Evolutionary conservation across 2,113 vertebrate genomes (phyloP), one percentile per base, ranked within the genome.

Genomic region (Ailurus styani): DNA sequence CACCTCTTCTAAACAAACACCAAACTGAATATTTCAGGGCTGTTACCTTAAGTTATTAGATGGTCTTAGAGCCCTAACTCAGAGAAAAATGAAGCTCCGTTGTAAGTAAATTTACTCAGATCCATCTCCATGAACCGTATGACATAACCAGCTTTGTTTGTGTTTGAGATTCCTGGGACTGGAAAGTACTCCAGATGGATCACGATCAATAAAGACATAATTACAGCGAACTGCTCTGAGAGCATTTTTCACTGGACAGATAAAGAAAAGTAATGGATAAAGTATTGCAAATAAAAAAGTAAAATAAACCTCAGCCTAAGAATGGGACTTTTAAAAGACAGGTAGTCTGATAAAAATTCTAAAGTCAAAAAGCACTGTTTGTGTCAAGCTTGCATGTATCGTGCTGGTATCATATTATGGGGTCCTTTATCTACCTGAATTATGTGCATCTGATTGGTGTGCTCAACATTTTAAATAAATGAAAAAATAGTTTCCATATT

Each of bases 41-140:
- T 90, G n/a, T 87, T 84, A 68, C 47, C 29, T 96, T 70, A 68
- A 73, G 50, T 90, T 94, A 68, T 45, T 45, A 94, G 87, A 52
- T 66, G 66, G 68, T 42, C 66, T 45, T 68, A 45, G 42, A 85
- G 11, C 20, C n/a, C 77, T 70, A 50, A 9, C 40, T 87, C 90
- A 95, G 83, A 91, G 78, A 62, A 87, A 93, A 75, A n/a, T 62
- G 52, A 37, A 1, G 8, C 31, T 42, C 40, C 54, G 27, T 45
- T 72, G 50, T 81, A 75, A 92, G 83, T 83, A 88, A 86, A 91
- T 78, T 93, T 90, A 34, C 45, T 86, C 40, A 68, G 57, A n/a
- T 70, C 37, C 96, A 62, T 29, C 7, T 45, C 81, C 40, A 78
- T 27, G 95, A 84, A 90, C 72, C 40, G n/a, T 40, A 25, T 12